These are phyloP conservation scores for Lasioglossum lativentre DNA, from an alignment of 2,888 invertebrate genomes.

Conservation along the genomic window DNA sequence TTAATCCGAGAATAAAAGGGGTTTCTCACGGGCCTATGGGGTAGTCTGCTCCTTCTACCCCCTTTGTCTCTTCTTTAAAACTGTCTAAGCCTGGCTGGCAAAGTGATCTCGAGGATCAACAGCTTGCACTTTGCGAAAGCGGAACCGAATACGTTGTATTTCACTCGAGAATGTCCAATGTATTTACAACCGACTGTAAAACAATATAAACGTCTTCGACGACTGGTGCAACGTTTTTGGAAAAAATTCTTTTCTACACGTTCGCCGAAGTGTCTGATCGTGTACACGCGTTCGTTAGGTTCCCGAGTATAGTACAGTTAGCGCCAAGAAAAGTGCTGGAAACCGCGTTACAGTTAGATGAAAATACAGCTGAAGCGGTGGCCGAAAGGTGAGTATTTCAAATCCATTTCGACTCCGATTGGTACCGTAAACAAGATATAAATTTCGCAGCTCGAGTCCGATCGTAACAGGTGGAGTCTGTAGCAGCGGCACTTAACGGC, in stretches of 20 bases:
- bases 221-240: too few relatives aligned
- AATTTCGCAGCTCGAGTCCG: conserved; percentile 2
- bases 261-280: background rate
- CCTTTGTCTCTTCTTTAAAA: background rate
- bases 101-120: background rate
- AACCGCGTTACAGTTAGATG: conserved; percentile 13
- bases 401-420: background rate
- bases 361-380: background rate
- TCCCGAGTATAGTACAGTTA: background rate
- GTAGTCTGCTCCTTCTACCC: background rate
- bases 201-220: too few relatives aligned
- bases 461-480: background rate
- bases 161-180: background rate
- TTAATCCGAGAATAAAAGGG: background rate
- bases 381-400: background rate
- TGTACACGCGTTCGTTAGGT: background rate
- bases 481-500: background rate
- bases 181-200: background rate
- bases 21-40: background rate
- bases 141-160: background rate
- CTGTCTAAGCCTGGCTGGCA: background rate
- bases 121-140: background rate
- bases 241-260: background rate
- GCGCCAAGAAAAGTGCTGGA: background rate
- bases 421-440: conserved; percentile 11